Evolutionary conservation across 2,113 vertebrate species (phyloP), one percentile per base, ranked within the genome.

Genomic region (Syrrhaptes paradoxus): DNA sequence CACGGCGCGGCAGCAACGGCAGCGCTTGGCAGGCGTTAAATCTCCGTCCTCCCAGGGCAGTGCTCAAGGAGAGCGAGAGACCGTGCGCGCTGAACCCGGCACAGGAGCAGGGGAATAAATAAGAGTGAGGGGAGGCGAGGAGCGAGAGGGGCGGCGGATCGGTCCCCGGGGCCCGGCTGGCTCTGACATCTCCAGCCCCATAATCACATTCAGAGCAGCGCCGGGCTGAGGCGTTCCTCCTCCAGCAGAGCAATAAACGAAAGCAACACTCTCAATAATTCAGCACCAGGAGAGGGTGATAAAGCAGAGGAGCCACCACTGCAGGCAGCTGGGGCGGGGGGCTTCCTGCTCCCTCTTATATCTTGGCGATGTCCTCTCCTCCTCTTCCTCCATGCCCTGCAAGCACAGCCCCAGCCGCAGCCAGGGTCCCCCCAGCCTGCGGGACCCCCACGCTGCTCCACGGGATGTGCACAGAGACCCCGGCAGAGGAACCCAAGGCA

Each of bases 221-320:
- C 85, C 4, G 26, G 87, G 92, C 81, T 38, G 92, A 43, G 63
- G 90, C 76, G 38, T 86, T 21, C 38, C 73, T 90, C 90, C 70
- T 93, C 90, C 94, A 84, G 84, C 93, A 58, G 29, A 6, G 93
- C 95, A 88, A 90, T 83, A 95, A 93, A 96, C 57, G 90, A 96
- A 84, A 90, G 95, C 88, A 82, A 84, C 79, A 73, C 92, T 89
- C 82, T 96, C 89, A 96, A 92, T 94, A 96, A 97, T 96, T 97
- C 96, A 96, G 92, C 93, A 95, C 92, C 65, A 48, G 76, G 85
- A 96, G 90, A 72, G 45, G 87, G 96, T 77, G 65, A 75, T 74
- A 59, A 85, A 95, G 89, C 70, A 80, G 96, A 70, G 62, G 66
- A 88, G 48, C 43, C 92, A 92, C 58, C n/a, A 65, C 51, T 52